A percentile compares a stretch with the other conserved stretches of the same genome.
phyloP scores from a whole-genome alignment of 2,888 invertebrate genomes.

The Graphium colonna region DNA sequence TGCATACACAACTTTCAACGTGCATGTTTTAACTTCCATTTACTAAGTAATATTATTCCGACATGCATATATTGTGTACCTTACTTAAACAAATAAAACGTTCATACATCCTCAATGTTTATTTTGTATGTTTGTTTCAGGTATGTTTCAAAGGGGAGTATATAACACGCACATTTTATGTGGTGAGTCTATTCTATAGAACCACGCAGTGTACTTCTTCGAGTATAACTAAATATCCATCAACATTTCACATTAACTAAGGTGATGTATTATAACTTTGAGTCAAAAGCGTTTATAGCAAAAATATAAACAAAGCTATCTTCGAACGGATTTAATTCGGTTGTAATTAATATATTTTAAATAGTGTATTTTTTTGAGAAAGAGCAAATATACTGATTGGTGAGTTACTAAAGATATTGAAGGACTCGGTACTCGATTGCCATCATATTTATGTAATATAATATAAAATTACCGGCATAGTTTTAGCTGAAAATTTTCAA shows the following conservation, averaged over 20 bases:
- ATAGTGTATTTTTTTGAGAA: too few relatives aligned
- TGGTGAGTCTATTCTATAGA: not conserved
- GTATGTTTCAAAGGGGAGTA: slow-evolving; percentile 2
- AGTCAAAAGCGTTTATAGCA: too few relatives aligned
- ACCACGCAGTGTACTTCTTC: not conserved
- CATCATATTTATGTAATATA: too few relatives aligned
- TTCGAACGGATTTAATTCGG: too few relatives aligned
- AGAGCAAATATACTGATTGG: too few relatives aligned
- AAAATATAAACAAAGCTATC: too few relatives aligned
- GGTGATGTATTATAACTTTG: too few relatives aligned
- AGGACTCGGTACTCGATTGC: too few relatives aligned
- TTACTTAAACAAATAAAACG: slow-evolving; percentile 4
- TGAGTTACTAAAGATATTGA: too few relatives aligned
- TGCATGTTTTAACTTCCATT: slow-evolving; percentile 7
- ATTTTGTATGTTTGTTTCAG: slow-evolving; percentile 16
- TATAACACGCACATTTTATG: not conserved
- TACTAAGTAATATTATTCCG: slow-evolving; percentile 4
- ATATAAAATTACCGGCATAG: too few relatives aligned
- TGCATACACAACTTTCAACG: slow-evolving; percentile 5
- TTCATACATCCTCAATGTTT: slow-evolving; percentile 6
- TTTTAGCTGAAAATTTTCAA: too few relatives aligned
- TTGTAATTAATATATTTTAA: too few relatives aligned
- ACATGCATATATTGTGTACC: not conserved
- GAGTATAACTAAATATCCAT: not conserved
- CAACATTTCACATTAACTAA: not conserved